These are phyloP conservation scores for Reticulitermes lucifugus DNA, from an alignment of 2,888 invertebrate species.

Conservation along the genomic window DNA sequence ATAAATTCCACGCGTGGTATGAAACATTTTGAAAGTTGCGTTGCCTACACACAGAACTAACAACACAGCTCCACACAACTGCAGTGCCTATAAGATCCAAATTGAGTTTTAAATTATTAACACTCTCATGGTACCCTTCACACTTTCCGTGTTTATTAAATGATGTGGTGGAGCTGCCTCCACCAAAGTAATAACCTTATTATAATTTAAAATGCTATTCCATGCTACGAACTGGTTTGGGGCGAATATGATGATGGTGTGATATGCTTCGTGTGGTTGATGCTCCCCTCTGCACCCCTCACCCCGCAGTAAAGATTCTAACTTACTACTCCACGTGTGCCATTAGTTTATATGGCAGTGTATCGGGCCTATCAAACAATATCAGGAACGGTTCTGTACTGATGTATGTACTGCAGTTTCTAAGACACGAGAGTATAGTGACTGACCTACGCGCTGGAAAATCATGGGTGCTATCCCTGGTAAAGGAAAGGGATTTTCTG, in stretches of 20 bases:
- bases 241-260: constrained; percentile 39
- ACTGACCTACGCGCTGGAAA: too few species aligned
- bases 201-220: constrained; percentile 55
- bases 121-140: constrained; percentile 41
- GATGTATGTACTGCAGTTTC: constrained; percentile 2
- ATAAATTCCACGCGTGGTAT: constrained; percentile 12
- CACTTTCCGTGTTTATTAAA: constrained; percentile 53
- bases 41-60: constrained; percentile 17
- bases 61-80: not conserved
- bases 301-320: constrained; percentile 32
- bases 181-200: constrained; percentile 54
- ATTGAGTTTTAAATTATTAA: constrained; percentile 54
- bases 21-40: constrained; percentile 30
- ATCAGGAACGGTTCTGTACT: not conserved
- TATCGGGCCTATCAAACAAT: constrained; percentile 36
- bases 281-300: not conserved
- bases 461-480: too few species aligned
- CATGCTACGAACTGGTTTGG: constrained; percentile 48
- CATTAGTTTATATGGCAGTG: constrained; percentile 48
- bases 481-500: too few species aligned
- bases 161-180: constrained; percentile 43
- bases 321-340: constrained; percentile 34
- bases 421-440: too few species aligned
- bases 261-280: constrained; percentile 21
- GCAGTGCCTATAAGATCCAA: constrained; percentile 51